Evolutionary conservation across 2,888 invertebrate genomes (phyloP), one percentile per base, ranked within the genome.

Genomic region (Steinernema scapterisci): DNA sequence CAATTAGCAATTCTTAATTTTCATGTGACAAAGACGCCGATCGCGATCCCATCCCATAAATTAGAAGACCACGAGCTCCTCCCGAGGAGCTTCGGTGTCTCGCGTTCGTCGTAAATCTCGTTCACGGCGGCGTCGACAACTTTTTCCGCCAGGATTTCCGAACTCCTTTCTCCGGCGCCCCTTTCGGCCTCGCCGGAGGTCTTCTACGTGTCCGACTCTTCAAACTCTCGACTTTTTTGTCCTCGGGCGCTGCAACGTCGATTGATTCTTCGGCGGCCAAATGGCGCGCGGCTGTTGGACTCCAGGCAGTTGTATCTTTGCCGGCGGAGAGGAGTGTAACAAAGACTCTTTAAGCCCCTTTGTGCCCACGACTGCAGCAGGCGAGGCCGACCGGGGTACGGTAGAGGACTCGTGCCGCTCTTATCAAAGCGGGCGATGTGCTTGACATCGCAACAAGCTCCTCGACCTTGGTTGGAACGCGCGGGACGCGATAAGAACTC

Each of bases 201-300:
- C 21, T 13, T 3, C 21, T 54, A 11, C 54, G 25, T 25, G 54
- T 54, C 54, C 54, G 23, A 54, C 19, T 11, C 19, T 16, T 7
- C 3, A 19, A 48, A 48, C 19, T 54, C 54, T 21, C 25, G 23
- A 25, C 54, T 54, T 54, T 54, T 48, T 48, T 38, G 38, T 38
- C 38, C 38, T 16, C 48, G 48, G 48, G 48, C 6, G 51, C 54
- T 54, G 54, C 54, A 54, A 25, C 2, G 54, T 19, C 48, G 13
- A 16, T 48, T 3, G 48, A 48, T n/a, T 48, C 38, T n/a, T 9
- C 48, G 63, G 7, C 63, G 63, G 31, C 31, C 63, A 63, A 63
- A n/a, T 63, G 63, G 63, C 63, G 63, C 63, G 63, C 63, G 63
- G 63, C 63, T 63, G 63, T 63, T 63, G 63, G 31, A 11, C 25